Percentiles rank a stretch among this genome's conserved stretches.
Conservation (phyloP, 2,888 invertebrate genomes). For the Dimorphilus gyrociliatus region DNA sequence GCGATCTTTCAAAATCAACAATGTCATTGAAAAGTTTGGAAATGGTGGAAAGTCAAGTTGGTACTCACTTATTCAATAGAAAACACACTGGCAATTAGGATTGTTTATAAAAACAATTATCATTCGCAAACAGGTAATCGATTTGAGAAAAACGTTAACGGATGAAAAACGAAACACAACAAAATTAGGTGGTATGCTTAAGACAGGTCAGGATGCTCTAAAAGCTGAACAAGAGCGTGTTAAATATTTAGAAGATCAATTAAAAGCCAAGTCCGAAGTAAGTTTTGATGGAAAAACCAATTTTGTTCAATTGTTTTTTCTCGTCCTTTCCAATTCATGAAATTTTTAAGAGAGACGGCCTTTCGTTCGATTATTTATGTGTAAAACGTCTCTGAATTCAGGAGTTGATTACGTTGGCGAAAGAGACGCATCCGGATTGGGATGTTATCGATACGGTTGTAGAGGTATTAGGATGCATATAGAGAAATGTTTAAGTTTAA, state of each 20-base stretch:
- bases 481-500: no score
- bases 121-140: not conserved
- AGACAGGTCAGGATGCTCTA: slow-evolving; percentile 35
- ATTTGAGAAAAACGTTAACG: not conserved
- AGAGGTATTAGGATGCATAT: no score
- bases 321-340: no score
- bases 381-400: no score
- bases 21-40: not conserved
- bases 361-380: no score
- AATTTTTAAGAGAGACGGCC: no score
- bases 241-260: slow-evolving; percentile 23
- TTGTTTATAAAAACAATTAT: slow-evolving; percentile 3
- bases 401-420: no score
- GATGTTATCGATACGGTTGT: no score
- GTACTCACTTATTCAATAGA: not conserved
- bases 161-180: not conserved
- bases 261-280: slow-evolving; percentile 14
- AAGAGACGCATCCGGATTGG: no score
- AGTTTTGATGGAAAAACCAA: no score
- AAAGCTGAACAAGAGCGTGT: slow-evolving; percentile 31
- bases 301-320: no score
- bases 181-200: slow-evolving; percentile 31
- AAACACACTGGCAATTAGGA: not conserved
- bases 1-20: slow-evolving; percentile 1
- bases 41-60: slow-evolving; percentile 1